Base-by-base conservation (phyloP, 1,140 invertebrate species). In the Caenorhabditis remanei region DNA sequence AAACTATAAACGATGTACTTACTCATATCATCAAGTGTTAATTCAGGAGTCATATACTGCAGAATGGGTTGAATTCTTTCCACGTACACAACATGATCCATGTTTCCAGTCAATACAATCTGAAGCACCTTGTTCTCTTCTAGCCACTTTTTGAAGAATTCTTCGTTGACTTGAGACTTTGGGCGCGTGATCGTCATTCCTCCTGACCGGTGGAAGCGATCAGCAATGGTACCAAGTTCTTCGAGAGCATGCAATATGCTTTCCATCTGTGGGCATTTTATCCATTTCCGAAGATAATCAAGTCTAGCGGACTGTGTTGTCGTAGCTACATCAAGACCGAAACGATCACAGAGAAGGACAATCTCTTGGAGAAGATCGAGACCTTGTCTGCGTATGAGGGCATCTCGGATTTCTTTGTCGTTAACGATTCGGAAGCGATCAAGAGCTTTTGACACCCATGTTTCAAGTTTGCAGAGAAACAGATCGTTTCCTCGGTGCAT, bases 251-350 rank as follows among this genome's bases (percentile, higher is more conserved):
- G 40, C 71, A 79, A 43, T 11, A 79, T 79, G 11, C 71, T 50
- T 79, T 79, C 71, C 71, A 79, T 79, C 41, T 79, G 71, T 21
- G 71, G 46, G n/a, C 71, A 79, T 50, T 43, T 79, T 21, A 79
- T 79, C 71, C 71, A 79, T 79, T 79, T 79, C 3, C 71, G 71
- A 24, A 79, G 46, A 79, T 79, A 79, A 50, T 79, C 46, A 11
- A 79, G 71, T 19, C 71, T 40, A 24, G 71, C 71, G 4, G 4
- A 5, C 24, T 79, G 71, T 24, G 71, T 79, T 9, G 71, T 79
- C 53, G 46, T n/a, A 50, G 71, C 71, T 13, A 79, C 71, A 32
- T 79, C 71, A 24, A 79, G 46, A 13, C n/a, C 46, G 46, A 79
- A 79, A 7, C 71, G 71, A 14, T 79, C 71, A n/a, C 71, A 79